A percentile compares a stretch with the other conserved stretches of the same genome.
Evolutionary conservation across 2,113 vertebrate species (phyloP).

Genomic region (Triplophysa siluroides): DNA sequence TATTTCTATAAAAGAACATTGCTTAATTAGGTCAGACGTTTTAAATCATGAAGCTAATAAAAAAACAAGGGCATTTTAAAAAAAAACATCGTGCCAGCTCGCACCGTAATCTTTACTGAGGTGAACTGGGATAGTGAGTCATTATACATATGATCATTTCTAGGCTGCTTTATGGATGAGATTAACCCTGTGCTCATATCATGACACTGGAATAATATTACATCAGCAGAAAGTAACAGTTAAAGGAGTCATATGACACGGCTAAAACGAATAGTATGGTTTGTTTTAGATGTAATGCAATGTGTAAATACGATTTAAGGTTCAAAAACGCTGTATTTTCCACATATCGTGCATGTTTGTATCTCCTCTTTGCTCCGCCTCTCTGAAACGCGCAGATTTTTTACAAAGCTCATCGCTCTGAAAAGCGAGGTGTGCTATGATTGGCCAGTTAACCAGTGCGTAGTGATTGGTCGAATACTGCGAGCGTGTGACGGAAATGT

Average conservation of each 20-base stretch:
- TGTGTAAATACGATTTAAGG: too few species aligned
- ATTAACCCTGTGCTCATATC: conserved; percentile 20
- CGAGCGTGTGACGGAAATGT: too few species aligned
- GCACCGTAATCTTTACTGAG: neutral
- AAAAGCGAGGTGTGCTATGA: too few species aligned
- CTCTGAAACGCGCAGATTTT: too few species aligned
- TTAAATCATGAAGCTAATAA: neutral
- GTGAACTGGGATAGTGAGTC: neutral
- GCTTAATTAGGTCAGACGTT: conserved; percentile 33
- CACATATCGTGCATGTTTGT: too few species aligned
- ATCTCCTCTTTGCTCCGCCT: too few species aligned
- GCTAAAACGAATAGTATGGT: too few species aligned
- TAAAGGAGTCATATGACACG: neutral
- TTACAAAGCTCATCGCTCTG: too few species aligned
- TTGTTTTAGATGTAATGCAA: too few species aligned
- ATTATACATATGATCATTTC: neutral
- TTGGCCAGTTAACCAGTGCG: too few species aligned
- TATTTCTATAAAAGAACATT: conserved; percentile 36
- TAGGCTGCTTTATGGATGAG: neutral
- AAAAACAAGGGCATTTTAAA: conserved; percentile 3
- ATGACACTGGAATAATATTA: conserved; percentile 22
- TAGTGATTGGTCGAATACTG: too few species aligned
- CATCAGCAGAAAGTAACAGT: conserved; percentile 10
- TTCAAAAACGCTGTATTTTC: too few species aligned
- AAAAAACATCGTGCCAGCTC: neutral